A percentile compares a stretch with the other conserved stretches of the same genome.
These are phyloP conservation scores for Scotopteryx bipunctaria DNA, from an alignment of 2,888 invertebrate species.

Conservation along the genomic window DNA sequence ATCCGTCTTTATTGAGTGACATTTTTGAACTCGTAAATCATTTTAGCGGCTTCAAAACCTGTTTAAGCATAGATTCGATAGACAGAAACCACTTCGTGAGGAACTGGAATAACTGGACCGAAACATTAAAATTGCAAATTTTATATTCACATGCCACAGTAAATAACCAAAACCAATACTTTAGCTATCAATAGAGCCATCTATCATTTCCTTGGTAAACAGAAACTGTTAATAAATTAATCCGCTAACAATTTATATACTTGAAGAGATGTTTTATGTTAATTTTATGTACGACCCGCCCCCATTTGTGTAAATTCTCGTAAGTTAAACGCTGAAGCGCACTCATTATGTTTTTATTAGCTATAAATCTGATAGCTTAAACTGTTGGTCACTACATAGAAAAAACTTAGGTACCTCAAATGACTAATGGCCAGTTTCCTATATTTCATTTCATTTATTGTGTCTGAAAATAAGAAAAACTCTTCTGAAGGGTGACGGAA, in stretches of 20 bases:
- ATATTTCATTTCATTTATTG: too few species aligned
- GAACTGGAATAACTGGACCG: slow-evolving; percentile 20
- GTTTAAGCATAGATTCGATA: neutral
- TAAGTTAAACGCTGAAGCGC: slow-evolving; percentile 52
- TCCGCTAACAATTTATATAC: slow-evolving; percentile 64
- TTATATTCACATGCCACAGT: slow-evolving; percentile 28
- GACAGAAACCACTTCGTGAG: neutral
- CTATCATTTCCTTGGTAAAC: slow-evolving; percentile 55
- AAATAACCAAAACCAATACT: slow-evolving; percentile 40
- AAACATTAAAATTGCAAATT: slow-evolving; percentile 22
- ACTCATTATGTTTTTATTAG: slow-evolving; percentile 67
- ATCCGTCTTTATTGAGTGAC: too few species aligned
- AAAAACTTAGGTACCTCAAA: too few species aligned
- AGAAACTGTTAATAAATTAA: slow-evolving; percentile 64
- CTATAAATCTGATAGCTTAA: slow-evolving; percentile 67
- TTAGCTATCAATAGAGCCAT: slow-evolving; percentile 50
- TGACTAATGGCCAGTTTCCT: too few species aligned
- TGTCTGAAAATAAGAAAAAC: too few species aligned
- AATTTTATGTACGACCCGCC: slow-evolving; percentile 73
- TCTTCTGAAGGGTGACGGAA: too few species aligned
- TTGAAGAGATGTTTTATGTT: slow-evolving; percentile 70
- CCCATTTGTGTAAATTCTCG: slow-evolving; percentile 58
- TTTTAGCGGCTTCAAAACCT: neutral
- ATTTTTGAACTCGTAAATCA: neutral
- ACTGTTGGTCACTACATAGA: slow-evolving; percentile 48